Conservation (phyloP, 2,888 invertebrate genomes). For the Hyposoter didymator region DNA sequence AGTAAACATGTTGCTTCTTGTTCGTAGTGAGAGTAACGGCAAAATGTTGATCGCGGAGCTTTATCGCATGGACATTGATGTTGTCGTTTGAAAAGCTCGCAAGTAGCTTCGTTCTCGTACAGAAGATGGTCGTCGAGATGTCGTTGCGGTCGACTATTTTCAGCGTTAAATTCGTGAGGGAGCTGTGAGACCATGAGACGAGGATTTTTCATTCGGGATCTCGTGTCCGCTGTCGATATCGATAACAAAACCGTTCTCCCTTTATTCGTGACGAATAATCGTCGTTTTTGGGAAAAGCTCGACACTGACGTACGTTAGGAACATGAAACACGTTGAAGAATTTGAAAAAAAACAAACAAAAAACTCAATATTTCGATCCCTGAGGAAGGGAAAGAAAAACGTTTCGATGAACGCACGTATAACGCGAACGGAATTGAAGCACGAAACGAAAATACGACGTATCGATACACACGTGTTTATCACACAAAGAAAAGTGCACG, state of each 20-base stretch:
- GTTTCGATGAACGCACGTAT: slow-evolving; percentile 1
- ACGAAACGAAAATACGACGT: background rate
- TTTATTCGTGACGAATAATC: slow-evolving; percentile 19
- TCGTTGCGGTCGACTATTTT: slow-evolving; percentile 47
- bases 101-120: background rate
- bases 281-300: slow-evolving; percentile 58
- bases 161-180: slow-evolving; percentile 18
- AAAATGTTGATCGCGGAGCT: slow-evolving; percentile 31
- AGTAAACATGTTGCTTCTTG: slow-evolving; percentile 61
- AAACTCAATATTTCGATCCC: slow-evolving; percentile 6
- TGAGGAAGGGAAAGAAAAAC: background rate
- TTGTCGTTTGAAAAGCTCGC: slow-evolving; percentile 53
- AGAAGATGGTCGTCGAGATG: slow-evolving; percentile 47
- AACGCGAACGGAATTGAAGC: slow-evolving; percentile 13
- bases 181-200: slow-evolving; percentile 26
- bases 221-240: slow-evolving; percentile 3
- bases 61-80: slow-evolving; percentile 44
- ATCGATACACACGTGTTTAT: background rate
- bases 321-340: slow-evolving; percentile 61
- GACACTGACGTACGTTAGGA: slow-evolving; percentile 52
- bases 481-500: background rate
- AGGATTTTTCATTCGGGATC: slow-evolving; percentile 28
- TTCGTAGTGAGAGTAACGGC: slow-evolving; percentile 40
- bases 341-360: too few species aligned
- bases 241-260: background rate